Conservation (phyloP, 1,140 invertebrate species). For the Drosophila ambigua region DNA sequence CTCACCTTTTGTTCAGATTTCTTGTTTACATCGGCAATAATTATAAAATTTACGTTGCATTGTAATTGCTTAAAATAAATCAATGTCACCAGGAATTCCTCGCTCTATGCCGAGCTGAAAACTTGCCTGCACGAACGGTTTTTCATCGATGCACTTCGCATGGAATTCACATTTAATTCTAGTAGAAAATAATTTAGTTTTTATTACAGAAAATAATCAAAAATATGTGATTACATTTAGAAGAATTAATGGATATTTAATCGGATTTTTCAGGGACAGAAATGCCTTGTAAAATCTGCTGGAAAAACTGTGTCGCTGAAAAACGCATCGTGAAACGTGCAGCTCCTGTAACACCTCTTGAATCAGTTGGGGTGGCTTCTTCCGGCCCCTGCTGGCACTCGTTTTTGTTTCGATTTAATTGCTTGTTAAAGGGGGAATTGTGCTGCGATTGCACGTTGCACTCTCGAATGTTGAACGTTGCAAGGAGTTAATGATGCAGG, state of each 20-base stretch:
- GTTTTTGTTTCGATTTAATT: constrained; percentile 82
- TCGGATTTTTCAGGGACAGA: too few species aligned
- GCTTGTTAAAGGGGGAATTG: constrained; percentile 79
- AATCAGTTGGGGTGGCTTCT: constrained; percentile 17
- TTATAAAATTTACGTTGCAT: constrained; percentile 78
- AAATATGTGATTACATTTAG: too few species aligned
- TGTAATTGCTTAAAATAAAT: constrained; percentile 78
- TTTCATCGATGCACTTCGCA: constrained; percentile 12
- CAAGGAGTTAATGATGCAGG: constrained; percentile 70
- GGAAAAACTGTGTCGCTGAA: too few species aligned
- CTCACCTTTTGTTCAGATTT: constrained; percentile 30
- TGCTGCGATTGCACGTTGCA: constrained; percentile 68
- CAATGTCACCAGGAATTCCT: constrained; percentile 62
- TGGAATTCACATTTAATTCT: background rate
- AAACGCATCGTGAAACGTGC: too few species aligned
- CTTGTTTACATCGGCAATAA: constrained; percentile 82
- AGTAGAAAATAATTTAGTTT: too few species aligned
- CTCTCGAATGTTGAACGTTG: constrained; percentile 19
- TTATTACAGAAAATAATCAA: too few species aligned
- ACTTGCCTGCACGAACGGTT: background rate
- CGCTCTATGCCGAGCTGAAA: background rate
- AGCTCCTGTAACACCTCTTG: background rate
- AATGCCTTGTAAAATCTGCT: too few species aligned
- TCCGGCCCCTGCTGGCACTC: background rate
- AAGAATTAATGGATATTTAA: background rate